A percentile compares a stretch with the other conserved stretches of the same genome.
Conservation (phyloP, 1,140 invertebrate species). For the Paracyclopina nana region DNA sequence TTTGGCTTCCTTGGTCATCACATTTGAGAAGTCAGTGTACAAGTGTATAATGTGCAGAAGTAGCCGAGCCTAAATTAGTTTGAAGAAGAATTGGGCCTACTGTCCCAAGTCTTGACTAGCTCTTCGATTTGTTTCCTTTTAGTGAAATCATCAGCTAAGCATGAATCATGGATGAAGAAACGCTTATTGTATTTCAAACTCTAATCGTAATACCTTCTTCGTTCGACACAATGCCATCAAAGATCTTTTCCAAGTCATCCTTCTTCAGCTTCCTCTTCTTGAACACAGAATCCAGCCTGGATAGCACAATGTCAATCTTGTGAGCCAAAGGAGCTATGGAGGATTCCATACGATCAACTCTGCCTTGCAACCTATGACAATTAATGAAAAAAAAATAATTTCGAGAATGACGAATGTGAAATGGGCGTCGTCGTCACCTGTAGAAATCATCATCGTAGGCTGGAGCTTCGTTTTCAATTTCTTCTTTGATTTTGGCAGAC, state of each 20-base stretch:
- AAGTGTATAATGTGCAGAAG: no score
- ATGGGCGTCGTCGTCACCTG: neutral
- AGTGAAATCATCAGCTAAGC: neutral
- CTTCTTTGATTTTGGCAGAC: neutral
- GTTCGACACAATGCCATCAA: neutral
- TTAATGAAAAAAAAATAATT: neutral
- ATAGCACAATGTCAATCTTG: neutral
- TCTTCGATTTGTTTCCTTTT: slow-evolving; percentile 3
- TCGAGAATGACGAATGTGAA: neutral
- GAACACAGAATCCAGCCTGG: neutral
- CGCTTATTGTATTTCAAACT: neutral
- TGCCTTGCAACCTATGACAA: neutral
- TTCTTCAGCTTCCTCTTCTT: neutral
- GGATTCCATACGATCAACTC: neutral
- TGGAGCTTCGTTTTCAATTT: neutral
- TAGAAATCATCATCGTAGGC: neutral
- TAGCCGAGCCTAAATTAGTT: no score
- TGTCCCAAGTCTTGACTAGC: neutral
- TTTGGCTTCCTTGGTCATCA: no score
- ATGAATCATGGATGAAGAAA: neutral
- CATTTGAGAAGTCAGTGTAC: no score
- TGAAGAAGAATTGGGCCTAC: no score
- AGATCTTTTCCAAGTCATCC: neutral
- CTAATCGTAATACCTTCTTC: neutral
- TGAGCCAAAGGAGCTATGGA: neutral